phyloP scores from a whole-genome alignment of 2,888 invertebrate genomes.

The Agonopterix heracliana region DNA sequence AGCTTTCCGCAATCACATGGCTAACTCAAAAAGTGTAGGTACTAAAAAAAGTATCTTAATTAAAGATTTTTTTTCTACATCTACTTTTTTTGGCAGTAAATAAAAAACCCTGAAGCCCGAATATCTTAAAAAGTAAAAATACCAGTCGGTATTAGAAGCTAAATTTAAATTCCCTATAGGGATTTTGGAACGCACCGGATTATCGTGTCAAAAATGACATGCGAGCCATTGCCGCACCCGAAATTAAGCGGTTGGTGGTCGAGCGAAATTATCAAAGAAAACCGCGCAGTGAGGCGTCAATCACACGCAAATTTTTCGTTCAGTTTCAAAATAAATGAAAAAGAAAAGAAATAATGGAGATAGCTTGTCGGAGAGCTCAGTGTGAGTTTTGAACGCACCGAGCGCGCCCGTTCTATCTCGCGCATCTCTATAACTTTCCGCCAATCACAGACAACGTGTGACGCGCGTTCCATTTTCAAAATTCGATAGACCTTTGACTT shows the following conservation, averaged over 20 bases:
- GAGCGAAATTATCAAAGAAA: constrained; percentile 38
- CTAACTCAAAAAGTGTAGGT: no score
- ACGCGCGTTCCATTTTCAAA: constrained; percentile 9
- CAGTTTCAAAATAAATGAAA: constrained; percentile 58
- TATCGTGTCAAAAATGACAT: constrained; percentile 57
- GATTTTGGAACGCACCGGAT: constrained; percentile 33
- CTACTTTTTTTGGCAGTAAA: no score
- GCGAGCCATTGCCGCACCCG: constrained; percentile 23
- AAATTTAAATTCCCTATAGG: constrained; percentile 3
- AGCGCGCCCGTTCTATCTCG: constrained; percentile 42
- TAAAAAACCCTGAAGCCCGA: no score
- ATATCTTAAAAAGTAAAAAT: not conserved
- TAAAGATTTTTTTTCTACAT: no score
- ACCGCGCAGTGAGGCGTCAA: constrained; percentile 45
- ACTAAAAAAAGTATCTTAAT: no score
- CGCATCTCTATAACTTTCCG: constrained; percentile 34
- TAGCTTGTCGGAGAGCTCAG: constrained; percentile 59
- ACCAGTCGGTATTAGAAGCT: constrained; percentile 3
- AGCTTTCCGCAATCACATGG: no score
- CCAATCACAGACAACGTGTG: constrained; percentile 21
- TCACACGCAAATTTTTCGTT: constrained; percentile 58
- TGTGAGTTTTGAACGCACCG: constrained; percentile 58
- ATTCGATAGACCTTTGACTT: not conserved
- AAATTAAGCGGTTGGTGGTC: constrained; percentile 46
- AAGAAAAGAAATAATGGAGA: constrained; percentile 48